Evolutionary conservation across 2,113 vertebrate genomes (phyloP), one percentile per base, ranked within the genome.

Genomic region (Dromas ardeola): DNA sequence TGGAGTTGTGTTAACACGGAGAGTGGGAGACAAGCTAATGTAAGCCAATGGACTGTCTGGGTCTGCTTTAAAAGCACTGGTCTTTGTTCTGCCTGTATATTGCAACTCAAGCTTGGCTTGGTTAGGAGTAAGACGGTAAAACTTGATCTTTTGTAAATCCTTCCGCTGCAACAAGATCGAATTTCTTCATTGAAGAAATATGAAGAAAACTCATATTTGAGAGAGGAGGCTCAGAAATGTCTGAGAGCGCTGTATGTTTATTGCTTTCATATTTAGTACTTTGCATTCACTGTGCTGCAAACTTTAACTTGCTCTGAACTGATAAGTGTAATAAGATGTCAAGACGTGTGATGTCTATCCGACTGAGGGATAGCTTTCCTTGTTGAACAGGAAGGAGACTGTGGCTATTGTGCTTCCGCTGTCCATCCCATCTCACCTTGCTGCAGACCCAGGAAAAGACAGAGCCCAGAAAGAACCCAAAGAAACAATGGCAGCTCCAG

Each of bases 281-380:
- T 82, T 73, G 62, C 73, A 38, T 92, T 94, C 52, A 23, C 49
- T 93, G 42, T 67, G 25, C 71, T 92, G 69, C 69, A 66, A 65
- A 59, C 10, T 61, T 79, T 72, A 76, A 49, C 52, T 92, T 72
- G 50, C 55, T 83, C 78, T 93, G 85, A 96, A 86, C 66, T 88
- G 42, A 16, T 87, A 27, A 82, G 38, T 92, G 38, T 94, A 71
- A 92, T 96, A 85, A 94, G 85, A 86, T 95, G 78, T 96, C 38
- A 73, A 95, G 90, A 93, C 95, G 93, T 95, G 78, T 97, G 91
- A 27, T 97, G 63, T 91, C 86, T 90, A 0, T 79, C 95, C 94
- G 77, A 98, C 97, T 98, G 98, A 98, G 97, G 97, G 96, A 81
- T 93, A 97, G 98, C 97, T 98, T 98, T 98, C 97, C 97, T 98